A percentile compares a stretch with the other conserved stretches of the same genome.
Conservation (phyloP, 2,113 vertebrate genomes). For the Tenrec ecaudatus region DNA sequence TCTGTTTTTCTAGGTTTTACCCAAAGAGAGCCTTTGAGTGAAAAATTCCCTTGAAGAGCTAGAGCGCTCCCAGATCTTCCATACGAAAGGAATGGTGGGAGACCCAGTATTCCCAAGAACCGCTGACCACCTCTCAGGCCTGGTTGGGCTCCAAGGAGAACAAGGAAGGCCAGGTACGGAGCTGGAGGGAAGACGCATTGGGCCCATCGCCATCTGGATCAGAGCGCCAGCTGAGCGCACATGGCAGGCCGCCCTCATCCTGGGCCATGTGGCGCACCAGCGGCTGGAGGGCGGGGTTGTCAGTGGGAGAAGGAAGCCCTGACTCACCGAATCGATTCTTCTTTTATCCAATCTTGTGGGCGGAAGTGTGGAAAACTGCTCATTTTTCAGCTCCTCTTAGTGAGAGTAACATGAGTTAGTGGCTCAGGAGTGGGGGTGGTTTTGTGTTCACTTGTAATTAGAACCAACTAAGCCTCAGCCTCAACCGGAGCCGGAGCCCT, state of each 20-base stretch:
- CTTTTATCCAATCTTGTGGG: constrained; percentile 74
- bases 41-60: neutral
- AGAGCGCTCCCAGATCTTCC: neutral
- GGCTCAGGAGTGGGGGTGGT: constrained; percentile 52
- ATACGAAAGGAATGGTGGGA: neutral
- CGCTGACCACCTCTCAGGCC: neutral
- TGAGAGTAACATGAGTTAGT: constrained; percentile 17
- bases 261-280: neutral
- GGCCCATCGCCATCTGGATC: neutral
- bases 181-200: neutral
- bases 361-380: constrained; percentile 65
- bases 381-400: constrained; percentile 66
- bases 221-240: neutral
- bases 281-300: neutral
- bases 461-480: neutral
- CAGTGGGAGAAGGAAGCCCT: constrained; percentile 47
- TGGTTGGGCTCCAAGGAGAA: neutral
- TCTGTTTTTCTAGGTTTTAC: neutral
- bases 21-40: neutral
- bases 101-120: neutral
- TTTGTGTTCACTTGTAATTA: constrained; percentile 61
- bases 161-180: neutral
- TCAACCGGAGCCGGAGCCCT: neutral
- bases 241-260: neutral
- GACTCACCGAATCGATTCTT: constrained; percentile 66